Base-by-base conservation (phyloP, 1,140 invertebrate species). In the Argopecten irradians region DNA sequence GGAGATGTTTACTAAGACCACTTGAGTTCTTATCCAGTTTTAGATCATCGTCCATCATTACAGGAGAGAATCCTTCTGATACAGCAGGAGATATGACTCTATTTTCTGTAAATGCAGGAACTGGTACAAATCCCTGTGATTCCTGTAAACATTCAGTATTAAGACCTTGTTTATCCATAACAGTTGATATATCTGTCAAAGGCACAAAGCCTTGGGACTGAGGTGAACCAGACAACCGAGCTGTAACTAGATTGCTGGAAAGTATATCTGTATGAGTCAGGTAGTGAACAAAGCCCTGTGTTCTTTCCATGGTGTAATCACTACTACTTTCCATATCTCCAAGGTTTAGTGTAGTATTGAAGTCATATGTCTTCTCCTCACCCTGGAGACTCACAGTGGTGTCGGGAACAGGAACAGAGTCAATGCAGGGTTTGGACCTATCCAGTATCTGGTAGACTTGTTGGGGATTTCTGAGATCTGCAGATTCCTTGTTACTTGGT, bases 51-150 rank as follows among this genome's bases (percentile, higher is more conserved):
- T 34, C 71, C 19, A 87, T 82, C 28, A 88, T 84, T 82, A 39
- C 71, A 84, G 89, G 89, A 28, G 87, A 90, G 85, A 90, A 88
- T 85, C 87, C 89, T 28, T 88, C 89, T 34, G 89, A 88, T 84
- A 88, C 86, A 34, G 82, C 82, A 0, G 87, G 89, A 11, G 89
- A 90, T n/a, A 43, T 84, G 9, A 39, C 41, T 16, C 39, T 34
- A 22, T 84, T 46, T 36, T 85, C 41, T 85, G 41, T 43, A 83
- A 88, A 88, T 13, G 34, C 83, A 39, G 55, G 55, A 28, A 71
- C n/a, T n/a, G 86, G 86, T 83, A 87, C 83, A 39, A 87, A 87
- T 87, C 82, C 86, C 34, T 87, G 86, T 39, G 86, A 87, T 39
- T 87, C 86, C 33, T 87, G 55, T 43, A 87, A 8, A 32, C 32